phyloP scores from a whole-genome alignment of 1,140 invertebrate genomes.

The Eupristina koningsbergeri region DNA sequence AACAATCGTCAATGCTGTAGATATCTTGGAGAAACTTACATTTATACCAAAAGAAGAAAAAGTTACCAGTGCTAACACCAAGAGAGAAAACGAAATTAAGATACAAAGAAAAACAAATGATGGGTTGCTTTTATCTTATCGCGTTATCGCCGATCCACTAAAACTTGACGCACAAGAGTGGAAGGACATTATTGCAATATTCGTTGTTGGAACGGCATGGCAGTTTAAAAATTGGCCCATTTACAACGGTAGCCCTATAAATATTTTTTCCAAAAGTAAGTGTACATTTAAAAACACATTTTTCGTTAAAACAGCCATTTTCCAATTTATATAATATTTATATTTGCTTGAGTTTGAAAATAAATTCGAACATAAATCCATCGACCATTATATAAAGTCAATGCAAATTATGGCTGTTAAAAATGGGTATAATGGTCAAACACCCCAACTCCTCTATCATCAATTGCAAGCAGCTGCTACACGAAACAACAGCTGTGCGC shows the following conservation, averaged over 20 bases:
- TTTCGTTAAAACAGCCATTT: no score
- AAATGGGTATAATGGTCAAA: no score
- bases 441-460: no score
- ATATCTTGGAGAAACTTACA: neutral
- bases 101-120: neutral
- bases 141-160: neutral
- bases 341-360: no score
- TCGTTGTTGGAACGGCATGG: neutral
- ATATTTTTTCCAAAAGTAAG: conserved; percentile 2
- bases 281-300: neutral
- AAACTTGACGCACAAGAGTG: neutral
- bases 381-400: no score
- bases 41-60: conserved; percentile 6
- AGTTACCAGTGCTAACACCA: neutral
- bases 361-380: no score
- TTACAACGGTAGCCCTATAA: neutral
- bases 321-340: no score
- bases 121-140: neutral
- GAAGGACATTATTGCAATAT: neutral
- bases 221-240: conserved; percentile 16
- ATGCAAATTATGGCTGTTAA: no score
- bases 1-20: neutral
- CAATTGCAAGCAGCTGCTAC: no score
- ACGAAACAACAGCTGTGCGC: no score
- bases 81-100: neutral